Evolutionary conservation across 2,113 vertebrate species (phyloP).

Genomic region (Malurus alboscapulatus): DNA sequence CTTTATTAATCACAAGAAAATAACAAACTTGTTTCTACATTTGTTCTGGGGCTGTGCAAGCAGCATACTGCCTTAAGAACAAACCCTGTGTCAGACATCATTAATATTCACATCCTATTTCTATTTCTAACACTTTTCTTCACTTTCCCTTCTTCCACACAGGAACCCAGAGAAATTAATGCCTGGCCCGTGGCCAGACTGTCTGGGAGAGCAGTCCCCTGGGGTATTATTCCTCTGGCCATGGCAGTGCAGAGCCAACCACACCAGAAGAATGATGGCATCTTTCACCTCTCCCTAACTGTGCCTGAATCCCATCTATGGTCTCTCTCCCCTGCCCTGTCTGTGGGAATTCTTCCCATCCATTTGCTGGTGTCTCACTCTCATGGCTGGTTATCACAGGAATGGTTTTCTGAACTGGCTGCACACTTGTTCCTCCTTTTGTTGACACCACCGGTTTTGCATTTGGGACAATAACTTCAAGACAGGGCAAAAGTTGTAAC

Average conservation of each 20-base stretch:
- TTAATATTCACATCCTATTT: background rate
- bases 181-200: background rate
- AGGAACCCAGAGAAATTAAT: background rate
- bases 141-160: background rate
- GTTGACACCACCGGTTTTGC: rapidly evolving
- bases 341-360: background rate
- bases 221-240: background rate
- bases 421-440: background rate
- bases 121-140: background rate
- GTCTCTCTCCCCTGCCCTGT: background rate
- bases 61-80: background rate
- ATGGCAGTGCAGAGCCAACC: background rate
- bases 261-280: background rate
- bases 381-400: background rate
- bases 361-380: background rate
- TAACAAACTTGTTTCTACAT: background rate
- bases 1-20: background rate
- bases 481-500: background rate
- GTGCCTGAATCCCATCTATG: background rate
- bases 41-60: background rate
- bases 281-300: background rate
- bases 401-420: background rate
- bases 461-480: background rate
- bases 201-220: background rate
- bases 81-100: background rate